These are phyloP conservation scores for Hyposoter dolosus DNA, from an alignment of 2,888 invertebrate species.

Conservation along the genomic window DNA sequence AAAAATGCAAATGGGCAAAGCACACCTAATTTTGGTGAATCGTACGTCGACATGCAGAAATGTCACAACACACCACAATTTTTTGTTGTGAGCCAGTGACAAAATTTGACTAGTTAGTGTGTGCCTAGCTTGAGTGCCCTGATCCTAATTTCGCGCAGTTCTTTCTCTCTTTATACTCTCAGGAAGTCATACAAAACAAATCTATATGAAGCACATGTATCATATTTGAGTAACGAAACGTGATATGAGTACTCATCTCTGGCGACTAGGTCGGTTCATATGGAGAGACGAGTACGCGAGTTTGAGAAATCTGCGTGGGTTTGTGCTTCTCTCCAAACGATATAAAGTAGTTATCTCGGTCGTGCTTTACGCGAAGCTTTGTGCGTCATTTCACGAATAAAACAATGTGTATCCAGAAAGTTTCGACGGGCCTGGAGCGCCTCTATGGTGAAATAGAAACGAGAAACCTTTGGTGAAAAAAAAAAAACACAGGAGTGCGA, in stretches of 20 bases:
- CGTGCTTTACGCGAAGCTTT: conserved; percentile 62
- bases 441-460: conserved; percentile 62
- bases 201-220: conserved; percentile 34
- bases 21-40: background rate
- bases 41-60: no score
- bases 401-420: conserved; percentile 62
- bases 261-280: conserved; percentile 2
- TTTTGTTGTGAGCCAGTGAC: background rate
- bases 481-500: conserved; percentile 47
- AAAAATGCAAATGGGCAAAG: background rate
- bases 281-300: conserved; percentile 37
- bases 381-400: conserved; percentile 62
- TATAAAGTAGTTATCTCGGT: conserved; percentile 64
- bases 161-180: conserved; percentile 4
- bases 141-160: conserved; percentile 1
- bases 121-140: conserved; percentile 31
- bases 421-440: conserved; percentile 25
- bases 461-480: conserved; percentile 64
- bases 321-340: conserved; percentile 48
- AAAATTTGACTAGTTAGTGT: conserved; percentile 10
- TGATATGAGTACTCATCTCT: conserved; percentile 66
- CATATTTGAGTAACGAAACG: conserved; percentile 63
- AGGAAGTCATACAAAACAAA: conserved; percentile 24
- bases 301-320: background rate
- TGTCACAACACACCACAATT: background rate